Percentiles rank a stretch among this genome's conserved stretches.
These are phyloP conservation scores for Tenthredo livida DNA, from an alignment of 2,888 invertebrate genomes.

Conservation along the genomic window DNA sequence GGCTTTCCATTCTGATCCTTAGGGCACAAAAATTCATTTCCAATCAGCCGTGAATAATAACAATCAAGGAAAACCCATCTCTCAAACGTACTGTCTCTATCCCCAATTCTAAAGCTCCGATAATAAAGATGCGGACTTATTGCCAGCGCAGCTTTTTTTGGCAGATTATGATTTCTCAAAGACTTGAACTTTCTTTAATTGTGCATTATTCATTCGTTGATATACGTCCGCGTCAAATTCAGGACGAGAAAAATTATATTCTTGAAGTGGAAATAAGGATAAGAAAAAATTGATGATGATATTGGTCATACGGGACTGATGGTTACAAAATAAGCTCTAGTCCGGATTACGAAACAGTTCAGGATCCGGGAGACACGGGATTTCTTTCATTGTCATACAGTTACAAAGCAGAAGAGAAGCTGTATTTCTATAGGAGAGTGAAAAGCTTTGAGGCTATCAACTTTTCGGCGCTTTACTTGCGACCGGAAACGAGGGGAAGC, in stretches of 20 bases:
- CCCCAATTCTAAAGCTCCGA: neutral
- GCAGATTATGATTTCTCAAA: neutral
- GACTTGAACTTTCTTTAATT: neutral
- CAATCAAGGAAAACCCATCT: neutral
- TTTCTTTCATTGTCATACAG: slow-evolving; percentile 22
- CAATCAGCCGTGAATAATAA: slow-evolving; percentile 20
- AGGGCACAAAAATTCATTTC: slow-evolving; percentile 7
- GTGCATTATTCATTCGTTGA: no score
- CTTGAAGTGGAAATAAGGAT: no score
- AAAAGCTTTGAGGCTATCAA: slow-evolving; percentile 16
- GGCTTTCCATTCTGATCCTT: neutral
- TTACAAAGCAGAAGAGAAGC: slow-evolving; percentile 17
- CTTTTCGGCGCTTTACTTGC: slow-evolving; percentile 12
- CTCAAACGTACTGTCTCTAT: neutral
- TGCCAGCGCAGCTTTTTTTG: slow-evolving; percentile 4
- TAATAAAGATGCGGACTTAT: neutral
- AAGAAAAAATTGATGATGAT: neutral
- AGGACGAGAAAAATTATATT: no score
- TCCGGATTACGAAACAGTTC: slow-evolving; percentile 34
- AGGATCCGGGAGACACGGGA: slow-evolving; percentile 2
- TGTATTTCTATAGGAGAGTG: slow-evolving; percentile 18
- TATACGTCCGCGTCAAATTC: no score
- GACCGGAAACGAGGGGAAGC: slow-evolving; percentile 26
- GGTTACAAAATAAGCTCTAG: slow-evolving; percentile 28
- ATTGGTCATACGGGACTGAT: neutral